Percentiles rank a stretch among this genome's conserved stretches.
Evolutionary conservation across 2,113 vertebrate genomes (phyloP).

Genomic region (Picathartes gymnocephalus): DNA sequence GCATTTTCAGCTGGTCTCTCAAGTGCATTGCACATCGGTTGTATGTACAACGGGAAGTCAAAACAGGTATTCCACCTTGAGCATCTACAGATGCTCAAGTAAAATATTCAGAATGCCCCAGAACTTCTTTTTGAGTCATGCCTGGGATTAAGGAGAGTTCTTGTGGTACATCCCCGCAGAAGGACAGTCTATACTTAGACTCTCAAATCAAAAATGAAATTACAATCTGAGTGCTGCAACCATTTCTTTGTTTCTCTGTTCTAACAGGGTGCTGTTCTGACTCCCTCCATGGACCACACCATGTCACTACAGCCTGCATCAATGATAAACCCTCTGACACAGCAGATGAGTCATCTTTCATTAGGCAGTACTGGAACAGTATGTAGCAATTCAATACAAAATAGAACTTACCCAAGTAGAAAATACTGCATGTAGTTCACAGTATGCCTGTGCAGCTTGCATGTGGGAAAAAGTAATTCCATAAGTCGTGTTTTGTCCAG

Average conservation of each 20-base stretch:
- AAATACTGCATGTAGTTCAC: not conserved
- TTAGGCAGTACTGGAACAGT: constrained; percentile 90
- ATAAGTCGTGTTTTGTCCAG: not conserved
- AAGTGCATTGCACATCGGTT: not conserved
- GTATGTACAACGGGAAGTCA: not conserved
- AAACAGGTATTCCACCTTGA: not conserved
- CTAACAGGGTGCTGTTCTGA: constrained; percentile 90
- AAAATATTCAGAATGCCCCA: not conserved
- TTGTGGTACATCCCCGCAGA: not conserved
- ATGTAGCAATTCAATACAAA: constrained; percentile 68
- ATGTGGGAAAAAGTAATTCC: not conserved
- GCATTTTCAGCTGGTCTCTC: not conserved
- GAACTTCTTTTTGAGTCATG: not conserved
- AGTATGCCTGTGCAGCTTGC: not conserved
- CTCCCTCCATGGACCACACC: constrained; percentile 96
- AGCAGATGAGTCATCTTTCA: constrained; percentile 98
- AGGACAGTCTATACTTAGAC: not conserved
- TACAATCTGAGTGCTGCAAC: not conserved
- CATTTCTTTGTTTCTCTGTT: not conserved
- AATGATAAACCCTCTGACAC: constrained; percentile 90
- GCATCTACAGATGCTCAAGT: not conserved
- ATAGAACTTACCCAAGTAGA: not conserved
- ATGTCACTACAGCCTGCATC: constrained; percentile 96
- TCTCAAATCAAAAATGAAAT: not conserved
- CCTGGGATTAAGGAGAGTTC: not conserved